phyloP scores from a whole-genome alignment of 2,113 vertebrate species.

The Sturnus vulgaris region DNA sequence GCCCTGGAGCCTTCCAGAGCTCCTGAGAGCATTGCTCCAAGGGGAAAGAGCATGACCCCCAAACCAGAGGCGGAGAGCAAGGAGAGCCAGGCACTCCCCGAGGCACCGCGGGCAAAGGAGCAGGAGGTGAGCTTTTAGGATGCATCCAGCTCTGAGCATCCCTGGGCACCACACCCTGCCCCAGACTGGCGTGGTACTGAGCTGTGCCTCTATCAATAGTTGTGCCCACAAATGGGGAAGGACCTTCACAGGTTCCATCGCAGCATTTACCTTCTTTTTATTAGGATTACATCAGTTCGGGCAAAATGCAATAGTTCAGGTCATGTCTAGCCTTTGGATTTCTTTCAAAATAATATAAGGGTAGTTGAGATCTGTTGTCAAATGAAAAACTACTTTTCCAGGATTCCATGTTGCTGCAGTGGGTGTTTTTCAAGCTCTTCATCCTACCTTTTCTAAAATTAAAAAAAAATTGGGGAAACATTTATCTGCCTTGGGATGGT shows the following conservation, averaged over 20 bases:
- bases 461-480: not conserved
- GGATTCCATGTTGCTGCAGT: not conserved
- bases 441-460: not conserved
- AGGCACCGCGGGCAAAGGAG: slow-evolving; percentile 80
- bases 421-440: not conserved
- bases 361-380: not conserved
- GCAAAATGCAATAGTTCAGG: not conserved
- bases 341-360: not conserved
- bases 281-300: not conserved
- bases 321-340: not conserved
- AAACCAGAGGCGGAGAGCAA: slow-evolving; percentile 70
- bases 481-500: not conserved
- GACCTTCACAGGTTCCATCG: not conserved
- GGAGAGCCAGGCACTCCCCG: slow-evolving; percentile 74
- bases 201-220: fast-evolving
- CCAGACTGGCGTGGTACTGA: not conserved
- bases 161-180: not conserved
- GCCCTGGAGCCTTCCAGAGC: slow-evolving; percentile 42
- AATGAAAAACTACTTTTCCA: not conserved
- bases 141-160: not conserved
- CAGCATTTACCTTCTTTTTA: not conserved
- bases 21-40: slow-evolving; percentile 10
- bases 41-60: slow-evolving; percentile 52
- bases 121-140: slow-evolving; percentile 82
- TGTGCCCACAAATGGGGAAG: not conserved